Evolutionary conservation across 2,797 vertebrate species (phyloP).

Genomic region (Lagodon rhomboides): DNA sequence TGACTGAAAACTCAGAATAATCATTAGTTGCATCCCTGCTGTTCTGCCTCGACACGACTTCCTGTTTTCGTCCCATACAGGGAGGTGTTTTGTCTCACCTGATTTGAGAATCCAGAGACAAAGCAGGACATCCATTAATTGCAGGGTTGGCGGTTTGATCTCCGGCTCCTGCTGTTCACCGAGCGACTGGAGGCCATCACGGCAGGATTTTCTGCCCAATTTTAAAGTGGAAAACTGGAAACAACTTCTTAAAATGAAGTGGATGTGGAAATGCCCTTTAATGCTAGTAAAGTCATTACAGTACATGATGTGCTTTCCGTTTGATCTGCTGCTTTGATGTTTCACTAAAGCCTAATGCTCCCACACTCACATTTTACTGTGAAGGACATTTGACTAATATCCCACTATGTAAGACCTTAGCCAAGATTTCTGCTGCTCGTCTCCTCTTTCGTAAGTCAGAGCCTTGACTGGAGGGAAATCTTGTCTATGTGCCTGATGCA

Average conservation of each 20-base stretch:
- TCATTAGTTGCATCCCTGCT: too few relatives aligned
- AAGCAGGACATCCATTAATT: not conserved
- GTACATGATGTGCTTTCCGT: slow-evolving; percentile 27
- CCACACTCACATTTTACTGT: slow-evolving; percentile 17
- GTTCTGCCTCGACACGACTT: not conserved
- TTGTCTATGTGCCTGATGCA: slow-evolving; percentile 5
- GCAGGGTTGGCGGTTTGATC: not conserved
- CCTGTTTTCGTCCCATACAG: not conserved
- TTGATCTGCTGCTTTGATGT: slow-evolving; percentile 52
- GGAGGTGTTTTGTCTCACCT: not conserved
- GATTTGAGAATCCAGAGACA: not conserved
- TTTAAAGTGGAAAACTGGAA: slow-evolving; percentile 1
- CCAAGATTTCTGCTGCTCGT: slow-evolving; percentile 5
- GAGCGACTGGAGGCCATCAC: not conserved
- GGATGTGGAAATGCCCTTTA: slow-evolving; percentile 37
- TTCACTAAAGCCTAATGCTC: slow-evolving; percentile 41
- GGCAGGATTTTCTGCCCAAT: not conserved
- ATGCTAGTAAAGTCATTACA: slow-evolving; percentile 17
- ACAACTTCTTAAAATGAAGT: slow-evolving; percentile 23
- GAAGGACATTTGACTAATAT: slow-evolving; percentile 46
- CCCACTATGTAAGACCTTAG: slow-evolving; percentile 18
- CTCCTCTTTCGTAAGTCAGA: slow-evolving; percentile 16
- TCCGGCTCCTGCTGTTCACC: too few relatives aligned
- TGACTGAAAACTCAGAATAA: too few relatives aligned
- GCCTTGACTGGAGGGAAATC: slow-evolving; percentile 8